phyloP scores from a whole-genome alignment of 2,113 vertebrate species.

The Stercorarius parasiticus region DNA sequence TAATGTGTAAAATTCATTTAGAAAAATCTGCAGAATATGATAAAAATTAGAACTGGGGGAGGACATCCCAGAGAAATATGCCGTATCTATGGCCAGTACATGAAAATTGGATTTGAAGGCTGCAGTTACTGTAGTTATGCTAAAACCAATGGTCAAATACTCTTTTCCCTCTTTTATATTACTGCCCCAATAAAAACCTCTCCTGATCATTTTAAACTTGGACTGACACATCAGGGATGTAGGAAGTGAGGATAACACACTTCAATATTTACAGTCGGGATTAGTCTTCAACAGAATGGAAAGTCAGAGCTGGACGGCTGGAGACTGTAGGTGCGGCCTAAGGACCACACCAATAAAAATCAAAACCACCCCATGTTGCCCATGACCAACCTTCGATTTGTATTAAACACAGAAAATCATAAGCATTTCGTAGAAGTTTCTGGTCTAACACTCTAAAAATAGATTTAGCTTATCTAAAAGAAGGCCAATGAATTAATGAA shows the following conservation, averaged over 20 bases:
- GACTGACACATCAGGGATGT: constrained; percentile 17
- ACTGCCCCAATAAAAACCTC: constrained; percentile 20
- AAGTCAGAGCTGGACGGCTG: neutral
- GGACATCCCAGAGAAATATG: constrained; percentile 37
- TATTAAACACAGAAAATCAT: constrained; percentile 36
- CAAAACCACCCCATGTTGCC: neutral
- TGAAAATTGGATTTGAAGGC: constrained; percentile 61
- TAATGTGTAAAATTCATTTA: constrained; percentile 75
- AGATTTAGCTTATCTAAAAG: constrained; percentile 25
- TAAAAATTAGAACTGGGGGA: constrained; percentile 65
- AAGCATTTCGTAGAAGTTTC: neutral
- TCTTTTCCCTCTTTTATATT: constrained; percentile 45
- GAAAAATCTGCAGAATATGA: constrained; percentile 71
- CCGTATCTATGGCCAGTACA: constrained; percentile 34
- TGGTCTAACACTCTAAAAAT: constrained; percentile 21
- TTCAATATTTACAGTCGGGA: constrained; percentile 3
- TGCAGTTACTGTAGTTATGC: constrained; percentile 57
- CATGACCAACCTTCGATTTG: neutral
- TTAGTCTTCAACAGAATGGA: neutral
- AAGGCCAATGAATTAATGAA: neutral
- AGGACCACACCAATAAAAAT: constrained; percentile 4
- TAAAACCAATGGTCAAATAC: constrained; percentile 58
- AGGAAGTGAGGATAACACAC: constrained; percentile 43
- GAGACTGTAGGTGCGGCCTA: neutral
- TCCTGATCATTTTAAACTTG: constrained; percentile 56